Conservation (phyloP, 2,797 vertebrate species). For the Salarias fasciatus region DNA sequence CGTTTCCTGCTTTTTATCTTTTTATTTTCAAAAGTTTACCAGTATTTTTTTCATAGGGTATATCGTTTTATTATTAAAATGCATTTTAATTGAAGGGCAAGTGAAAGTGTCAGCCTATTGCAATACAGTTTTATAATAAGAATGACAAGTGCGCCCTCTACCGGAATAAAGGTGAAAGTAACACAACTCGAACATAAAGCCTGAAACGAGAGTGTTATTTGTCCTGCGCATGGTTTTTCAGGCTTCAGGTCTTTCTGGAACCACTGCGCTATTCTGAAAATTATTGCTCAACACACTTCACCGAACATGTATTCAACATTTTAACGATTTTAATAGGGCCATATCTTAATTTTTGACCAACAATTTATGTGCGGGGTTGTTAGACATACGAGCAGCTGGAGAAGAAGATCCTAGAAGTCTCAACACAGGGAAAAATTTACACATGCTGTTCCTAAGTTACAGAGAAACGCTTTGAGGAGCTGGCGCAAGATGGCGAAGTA, state of each 20-base stretch:
- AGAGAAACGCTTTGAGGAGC: constrained; percentile 58
- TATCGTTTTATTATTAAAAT: too few relatives aligned
- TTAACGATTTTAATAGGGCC: too few relatives aligned
- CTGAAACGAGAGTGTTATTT: too few relatives aligned
- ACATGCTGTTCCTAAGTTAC: constrained; percentile 60
- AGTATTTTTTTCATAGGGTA: too few relatives aligned
- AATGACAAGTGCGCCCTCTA: constrained; percentile 57
- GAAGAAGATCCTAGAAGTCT: constrained; percentile 17
- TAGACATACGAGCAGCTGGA: accelerated
- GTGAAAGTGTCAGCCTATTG: too few relatives aligned
- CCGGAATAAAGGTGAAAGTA: constrained; percentile 27
- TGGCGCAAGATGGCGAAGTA: constrained; percentile 70
- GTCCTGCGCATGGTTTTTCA: neutral
- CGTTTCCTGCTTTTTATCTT: too few relatives aligned
- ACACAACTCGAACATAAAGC: neutral
- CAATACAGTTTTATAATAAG: neutral
- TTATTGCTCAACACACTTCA: too few relatives aligned
- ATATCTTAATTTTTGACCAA: too few relatives aligned
- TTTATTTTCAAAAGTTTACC: too few relatives aligned
- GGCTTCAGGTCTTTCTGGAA: constrained; percentile 5
- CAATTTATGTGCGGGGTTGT: neutral
- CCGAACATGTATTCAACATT: too few relatives aligned
- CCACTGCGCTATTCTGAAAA: too few relatives aligned
- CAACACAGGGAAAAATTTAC: accelerated
- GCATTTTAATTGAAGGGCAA: too few relatives aligned